These are phyloP conservation scores for Serilophus lunatus DNA, from an alignment of 2,113 vertebrate genomes.

Conservation along the genomic window DNA sequence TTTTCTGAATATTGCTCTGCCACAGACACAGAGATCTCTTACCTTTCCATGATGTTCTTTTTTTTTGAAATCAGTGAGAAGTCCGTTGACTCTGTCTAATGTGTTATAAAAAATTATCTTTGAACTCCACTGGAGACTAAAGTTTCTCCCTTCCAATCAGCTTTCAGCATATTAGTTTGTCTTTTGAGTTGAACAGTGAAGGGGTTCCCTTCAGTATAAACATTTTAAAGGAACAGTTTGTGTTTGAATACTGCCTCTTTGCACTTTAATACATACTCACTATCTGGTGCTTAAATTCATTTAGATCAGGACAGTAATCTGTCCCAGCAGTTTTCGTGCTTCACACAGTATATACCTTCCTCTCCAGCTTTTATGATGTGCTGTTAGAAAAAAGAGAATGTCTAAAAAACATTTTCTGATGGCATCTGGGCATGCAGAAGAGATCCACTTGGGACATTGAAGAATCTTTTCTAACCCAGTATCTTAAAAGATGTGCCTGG, in stretches of 20 bases:
- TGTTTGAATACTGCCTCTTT: background rate
- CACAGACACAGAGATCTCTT: background rate
- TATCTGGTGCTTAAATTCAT: background rate
- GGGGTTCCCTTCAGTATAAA: background rate
- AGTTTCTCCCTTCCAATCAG: background rate
- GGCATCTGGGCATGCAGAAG: background rate
- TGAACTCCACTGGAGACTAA: background rate
- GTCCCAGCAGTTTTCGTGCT: background rate
- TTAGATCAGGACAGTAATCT: background rate
- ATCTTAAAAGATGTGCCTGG: background rate
- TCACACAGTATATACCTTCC: fast-evolving
- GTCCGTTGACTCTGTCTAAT: background rate
- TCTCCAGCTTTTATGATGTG: fast-evolving
- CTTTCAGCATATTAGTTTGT: background rate
- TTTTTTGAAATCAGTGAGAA: background rate
- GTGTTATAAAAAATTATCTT: background rate
- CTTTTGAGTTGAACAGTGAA: background rate
- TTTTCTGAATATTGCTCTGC: background rate
- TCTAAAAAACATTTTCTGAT: background rate
- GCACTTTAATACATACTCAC: background rate
- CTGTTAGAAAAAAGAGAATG: background rate
- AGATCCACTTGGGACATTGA: background rate
- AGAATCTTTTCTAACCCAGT: background rate
- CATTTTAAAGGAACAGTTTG: background rate
- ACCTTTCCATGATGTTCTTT: background rate